phyloP scores from a whole-genome alignment of 2,888 invertebrate species.

The Andricus quercusramuli region DNA sequence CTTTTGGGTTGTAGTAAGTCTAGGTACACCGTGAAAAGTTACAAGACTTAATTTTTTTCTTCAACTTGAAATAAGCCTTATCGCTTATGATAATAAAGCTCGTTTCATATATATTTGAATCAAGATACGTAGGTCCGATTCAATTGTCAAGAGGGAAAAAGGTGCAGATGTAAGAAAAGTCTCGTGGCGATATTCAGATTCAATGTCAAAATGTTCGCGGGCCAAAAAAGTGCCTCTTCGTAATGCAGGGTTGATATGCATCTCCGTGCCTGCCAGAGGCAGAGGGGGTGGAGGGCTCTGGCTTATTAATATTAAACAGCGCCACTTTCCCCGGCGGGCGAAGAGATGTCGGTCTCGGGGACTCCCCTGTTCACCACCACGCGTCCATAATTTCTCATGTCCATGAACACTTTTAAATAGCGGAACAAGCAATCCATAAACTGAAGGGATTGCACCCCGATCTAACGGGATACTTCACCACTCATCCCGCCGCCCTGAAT shows the following conservation, averaged over 20 bases:
- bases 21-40: no score
- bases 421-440: slow-evolving; percentile 71
- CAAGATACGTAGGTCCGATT: neutral
- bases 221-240: slow-evolving; percentile 65
- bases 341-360: slow-evolving; percentile 36
- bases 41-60: no score
- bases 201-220: slow-evolving; percentile 52
- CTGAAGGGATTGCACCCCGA: slow-evolving; percentile 59
- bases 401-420: slow-evolving; percentile 67
- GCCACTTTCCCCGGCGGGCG: slow-evolving; percentile 63
- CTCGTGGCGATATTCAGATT: slow-evolving; percentile 55
- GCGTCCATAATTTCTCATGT: slow-evolving; percentile 49
- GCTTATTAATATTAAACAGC: slow-evolving; percentile 78
- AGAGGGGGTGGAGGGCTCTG: slow-evolving; percentile 69
- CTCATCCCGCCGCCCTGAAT: slow-evolving; percentile 7
- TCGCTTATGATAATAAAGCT: neutral
- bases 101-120: neutral
- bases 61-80: no score
- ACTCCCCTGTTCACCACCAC: slow-evolving; percentile 9
- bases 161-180: slow-evolving; percentile 54
- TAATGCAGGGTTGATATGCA: slow-evolving; percentile 76
- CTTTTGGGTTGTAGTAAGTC: no score
- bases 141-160: slow-evolving; percentile 36
- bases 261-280: slow-evolving; percentile 76
- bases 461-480: slow-evolving; percentile 64